Evolutionary conservation across 1,140 invertebrate genomes (phyloP), one percentile per base, ranked within the genome.

Genomic region (Apis laboriosa): DNA sequence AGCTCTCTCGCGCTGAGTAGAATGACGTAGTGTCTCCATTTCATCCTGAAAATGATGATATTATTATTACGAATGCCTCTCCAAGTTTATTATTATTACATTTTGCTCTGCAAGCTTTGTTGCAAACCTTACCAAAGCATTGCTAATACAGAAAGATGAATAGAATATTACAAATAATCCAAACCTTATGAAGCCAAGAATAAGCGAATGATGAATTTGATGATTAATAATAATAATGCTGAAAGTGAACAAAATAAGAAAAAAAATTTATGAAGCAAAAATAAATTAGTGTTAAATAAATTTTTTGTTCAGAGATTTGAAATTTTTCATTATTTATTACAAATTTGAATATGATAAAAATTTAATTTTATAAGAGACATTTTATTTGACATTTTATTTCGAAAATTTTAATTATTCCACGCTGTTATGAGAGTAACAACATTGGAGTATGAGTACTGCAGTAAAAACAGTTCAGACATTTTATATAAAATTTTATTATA

Each of bases 21-120:
- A 95, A 58, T 96, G 96, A 1, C 96, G 94, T 4, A 96, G 89
- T 21, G 95, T 95, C 86, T 97, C 96, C 90, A 97, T 94, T 88
- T 97, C 96, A 88, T 97, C 96, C 96, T 96, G 92, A 90, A 92
- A 94, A 58, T 55, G 53, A 17, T 56, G 1, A 72, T 9, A 1
- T 51, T 49, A n/a, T 85, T 85, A 85, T 0, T 21, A 72, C 28
- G n/a, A 15, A 21, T 74, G 58, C 19, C 66, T 64, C 28, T 15
- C 7, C 83, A 1, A 5, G 21, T n/a, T 43, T 56, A 43, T 58
- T 12, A 51, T 11, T 11, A 70, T 71, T 66, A 72, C 24, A 84
- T 34, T 71, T 82, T 79, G 71, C 51, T 78, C 80, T 77, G 61
- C 53, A 24, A 88, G 77, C 83, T 74, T 73, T 56, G 51, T 77